Base-by-base conservation (phyloP, 64 coral and sea anemone species). In the Dendrophyllia cribrosa region DNA sequence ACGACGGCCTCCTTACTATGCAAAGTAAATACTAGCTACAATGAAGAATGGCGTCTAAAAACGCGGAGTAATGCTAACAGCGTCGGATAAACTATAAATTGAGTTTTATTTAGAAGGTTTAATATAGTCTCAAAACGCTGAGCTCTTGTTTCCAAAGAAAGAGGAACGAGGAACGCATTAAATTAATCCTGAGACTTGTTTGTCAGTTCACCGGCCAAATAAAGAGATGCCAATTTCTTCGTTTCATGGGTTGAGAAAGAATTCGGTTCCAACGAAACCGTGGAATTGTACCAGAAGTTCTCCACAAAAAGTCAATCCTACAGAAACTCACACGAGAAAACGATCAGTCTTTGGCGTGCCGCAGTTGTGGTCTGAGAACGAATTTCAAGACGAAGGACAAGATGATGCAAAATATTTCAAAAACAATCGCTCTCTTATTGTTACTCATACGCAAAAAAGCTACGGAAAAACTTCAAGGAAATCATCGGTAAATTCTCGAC, bases 171-270 rank as follows among this genome's bases (percentile, higher is more conserved):
- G 34, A 56, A 56, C 53, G 7, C 53, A 56, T 56, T 56, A 9
- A 56, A 56, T 1, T 1, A 56, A 56, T 9, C 53, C 3, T 56
- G 53, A 56, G 53, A 56, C 53, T 56, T 56, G 53, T 56, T 56
- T 56, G 53, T 56, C 12, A 9, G 2, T 56, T 56, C 6, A 56
- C 7, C 12, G 53, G 53, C 53, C 53, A 56, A 56, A 12, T 56
- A 12, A 56, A 56, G 53, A 68, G 80, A 84, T 84, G 80, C 80
- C 80, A 68, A 84, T 84, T 68, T 84, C 80, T 49, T 84, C 80
- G 5, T 84, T 67, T 84, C 62, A 84, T 51, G 80, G 80, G 51
- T 21, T 84, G 45, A 66, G 61, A 23, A 63, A 63, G 44, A 84
- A 84, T 21, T 84, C 80, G 15, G 62, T 84, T 51, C 80, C 80